Evolutionary conservation across 1,140 invertebrate genomes (phyloP).

Genomic region (Drosophila ogumai): DNA sequence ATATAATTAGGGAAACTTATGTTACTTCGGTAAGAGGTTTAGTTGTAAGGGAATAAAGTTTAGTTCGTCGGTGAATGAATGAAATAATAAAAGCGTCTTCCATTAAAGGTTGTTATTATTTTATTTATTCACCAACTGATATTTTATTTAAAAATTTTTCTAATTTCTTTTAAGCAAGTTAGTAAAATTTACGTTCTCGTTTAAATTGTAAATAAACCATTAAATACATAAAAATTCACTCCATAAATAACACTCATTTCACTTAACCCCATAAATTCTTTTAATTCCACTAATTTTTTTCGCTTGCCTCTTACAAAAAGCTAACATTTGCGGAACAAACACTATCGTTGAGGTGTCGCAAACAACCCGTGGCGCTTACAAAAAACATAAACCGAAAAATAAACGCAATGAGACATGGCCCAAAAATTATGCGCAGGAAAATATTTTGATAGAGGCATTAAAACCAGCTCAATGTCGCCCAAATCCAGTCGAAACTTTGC

Average conservation of each 20-base stretch:
- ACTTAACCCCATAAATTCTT: not conserved
- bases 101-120: not conserved
- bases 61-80: too few species aligned
- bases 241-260: not conserved
- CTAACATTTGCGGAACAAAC: conserved; percentile 36
- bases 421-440: conserved; percentile 53
- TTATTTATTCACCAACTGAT: not conserved
- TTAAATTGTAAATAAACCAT: not conserved
- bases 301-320: conserved; percentile 3
- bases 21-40: not conserved
- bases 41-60: not conserved
- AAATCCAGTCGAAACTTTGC: conserved; percentile 14
- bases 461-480: conserved; percentile 17
- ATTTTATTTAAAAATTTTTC: not conserved
- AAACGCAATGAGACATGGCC: conserved; percentile 17
- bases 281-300: conserved; percentile 1
- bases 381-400: conserved; percentile 31
- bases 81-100: too few species aligned
- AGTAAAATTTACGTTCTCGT: not conserved
- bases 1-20: not conserved
- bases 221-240: accelerated
- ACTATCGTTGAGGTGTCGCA: conserved; percentile 38
- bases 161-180: not conserved
- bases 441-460: conserved; percentile 56
- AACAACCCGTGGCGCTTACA: conserved; percentile 22